Base-by-base conservation (phyloP, 2,797 vertebrate genomes). In the Catamblyrhynchus diadema region DNA sequence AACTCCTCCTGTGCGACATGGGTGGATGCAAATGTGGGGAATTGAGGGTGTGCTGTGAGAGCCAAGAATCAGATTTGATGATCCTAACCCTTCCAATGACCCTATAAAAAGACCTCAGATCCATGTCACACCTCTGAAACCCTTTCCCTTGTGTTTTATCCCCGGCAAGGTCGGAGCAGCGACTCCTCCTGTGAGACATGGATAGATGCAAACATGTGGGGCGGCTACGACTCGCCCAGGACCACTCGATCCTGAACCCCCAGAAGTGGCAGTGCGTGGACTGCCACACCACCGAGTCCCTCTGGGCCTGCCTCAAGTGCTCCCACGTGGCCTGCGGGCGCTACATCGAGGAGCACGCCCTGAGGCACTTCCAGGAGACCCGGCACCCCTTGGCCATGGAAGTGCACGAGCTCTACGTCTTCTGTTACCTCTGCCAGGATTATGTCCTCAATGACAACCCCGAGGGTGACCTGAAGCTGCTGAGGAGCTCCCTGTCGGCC, bases 231-330 rank as follows among this genome's bases (percentile, higher is more conserved):
- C 98, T 99, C 93, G 98, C 99, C 97, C 99, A 99, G 88, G 98
- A 99, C 98, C 99, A 99, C 98, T 99, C 99, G 72, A 99, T 99
- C 97, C 98, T 99, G 97, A 99, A 99, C 97, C 99, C 99, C 2
- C 99, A 99, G 95, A 99, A 99, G 98, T 99, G 99, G 99, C 98
- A 97, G 85, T 99, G 99, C 61, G 95, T 99, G 95, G 98, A 99
- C 95, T 99, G 99, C 97, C 97, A 98, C 97, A 99, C 99, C 93
- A 99, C 98, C 0, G 99, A 99, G 95, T 99, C 99, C 0, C 98
- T 99, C 96, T 99, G 99, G 99, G 99, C 99, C 87, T 99, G 99
- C 95, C 98, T 99, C 92, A 99, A 99, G 97, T 99, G 99, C 98
- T 98, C 99, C 8, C 99, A 99, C 42, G 99, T 99, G 88, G 98